phyloP scores from a whole-genome alignment of 2,113 vertebrate species.

The Ondatra zibethicus region DNA sequence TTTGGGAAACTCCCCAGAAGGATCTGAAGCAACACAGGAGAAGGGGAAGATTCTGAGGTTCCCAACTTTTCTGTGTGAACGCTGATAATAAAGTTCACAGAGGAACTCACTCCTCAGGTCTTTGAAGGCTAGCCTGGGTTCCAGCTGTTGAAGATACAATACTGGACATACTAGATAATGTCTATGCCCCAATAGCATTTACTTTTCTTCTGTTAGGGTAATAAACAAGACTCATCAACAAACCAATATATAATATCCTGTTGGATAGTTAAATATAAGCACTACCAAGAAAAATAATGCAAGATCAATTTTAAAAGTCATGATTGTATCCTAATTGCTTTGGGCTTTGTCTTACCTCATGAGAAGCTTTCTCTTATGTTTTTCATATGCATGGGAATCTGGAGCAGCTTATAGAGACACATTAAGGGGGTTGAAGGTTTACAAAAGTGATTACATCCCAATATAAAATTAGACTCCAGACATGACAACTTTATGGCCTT shows the following conservation, averaged over 20 bases:
- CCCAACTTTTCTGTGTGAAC: not conserved
- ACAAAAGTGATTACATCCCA: not conserved
- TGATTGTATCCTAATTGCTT: not conserved
- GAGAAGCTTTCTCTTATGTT: not conserved
- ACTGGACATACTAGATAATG: not conserved
- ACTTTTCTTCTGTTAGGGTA: not conserved
- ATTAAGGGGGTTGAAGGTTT: not conserved
- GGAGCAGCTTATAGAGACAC: constrained; percentile 14
- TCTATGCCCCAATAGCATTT: not conserved
- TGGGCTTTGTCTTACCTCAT: not conserved
- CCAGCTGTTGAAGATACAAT: not conserved
- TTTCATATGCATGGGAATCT: constrained; percentile 3
- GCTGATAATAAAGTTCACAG: not conserved
- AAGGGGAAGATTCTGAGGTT: not conserved
- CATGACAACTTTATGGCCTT: not conserved
- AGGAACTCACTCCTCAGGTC: not conserved
- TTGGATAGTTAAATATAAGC: not conserved
- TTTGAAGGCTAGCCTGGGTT: not conserved
- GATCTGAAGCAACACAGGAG: not conserved
- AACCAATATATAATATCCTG: not conserved
- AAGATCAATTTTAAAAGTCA: not conserved
- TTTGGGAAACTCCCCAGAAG: constrained; percentile 30
- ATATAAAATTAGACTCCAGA: constrained; percentile 13
- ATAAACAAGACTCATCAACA: not conserved
- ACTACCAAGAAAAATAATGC: not conserved